phyloP scores from a whole-genome alignment of 2,888 invertebrate species.

The Podabrus alpinus region DNA sequence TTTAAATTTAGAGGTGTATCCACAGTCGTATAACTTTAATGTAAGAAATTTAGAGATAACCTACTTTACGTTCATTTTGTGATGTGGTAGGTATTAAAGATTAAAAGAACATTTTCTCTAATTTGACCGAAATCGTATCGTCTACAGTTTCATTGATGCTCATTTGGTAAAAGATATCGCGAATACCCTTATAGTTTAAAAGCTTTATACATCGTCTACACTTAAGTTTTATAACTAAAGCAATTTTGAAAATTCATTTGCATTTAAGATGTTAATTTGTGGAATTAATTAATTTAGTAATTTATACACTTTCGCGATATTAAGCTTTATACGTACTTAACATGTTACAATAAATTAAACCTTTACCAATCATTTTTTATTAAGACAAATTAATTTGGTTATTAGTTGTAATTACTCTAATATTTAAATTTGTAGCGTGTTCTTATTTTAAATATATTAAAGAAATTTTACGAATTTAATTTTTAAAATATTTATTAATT shows the following conservation, averaged over 20 bases:
- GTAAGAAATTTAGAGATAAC: background rate
- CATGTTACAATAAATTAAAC: background rate
- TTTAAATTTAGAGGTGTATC: background rate
- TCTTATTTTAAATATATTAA: too few relatives aligned
- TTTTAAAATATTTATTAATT: too few relatives aligned
- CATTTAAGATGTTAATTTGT: background rate
- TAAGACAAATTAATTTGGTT: background rate
- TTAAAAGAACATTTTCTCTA: background rate
- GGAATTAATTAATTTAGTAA: background rate
- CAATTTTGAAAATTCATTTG: background rate
- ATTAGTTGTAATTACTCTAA: too few relatives aligned
- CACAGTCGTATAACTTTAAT: background rate
- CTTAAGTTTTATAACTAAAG: background rate
- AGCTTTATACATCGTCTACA: background rate
- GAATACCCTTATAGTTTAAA: background rate
- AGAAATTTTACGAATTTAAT: too few relatives aligned
- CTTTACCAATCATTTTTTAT: background rate
- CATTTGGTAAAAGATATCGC: background rate
- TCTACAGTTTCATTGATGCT: background rate
- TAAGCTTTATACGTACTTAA: background rate
- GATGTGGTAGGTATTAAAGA: background rate
- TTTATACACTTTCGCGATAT: background rate
- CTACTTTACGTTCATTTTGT: background rate
- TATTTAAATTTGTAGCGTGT: too few relatives aligned
- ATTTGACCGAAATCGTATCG: background rate